Evolutionary conservation across 2,113 vertebrate genomes (phyloP).

Genomic region (Coryphaenoides rupestris): DNA sequence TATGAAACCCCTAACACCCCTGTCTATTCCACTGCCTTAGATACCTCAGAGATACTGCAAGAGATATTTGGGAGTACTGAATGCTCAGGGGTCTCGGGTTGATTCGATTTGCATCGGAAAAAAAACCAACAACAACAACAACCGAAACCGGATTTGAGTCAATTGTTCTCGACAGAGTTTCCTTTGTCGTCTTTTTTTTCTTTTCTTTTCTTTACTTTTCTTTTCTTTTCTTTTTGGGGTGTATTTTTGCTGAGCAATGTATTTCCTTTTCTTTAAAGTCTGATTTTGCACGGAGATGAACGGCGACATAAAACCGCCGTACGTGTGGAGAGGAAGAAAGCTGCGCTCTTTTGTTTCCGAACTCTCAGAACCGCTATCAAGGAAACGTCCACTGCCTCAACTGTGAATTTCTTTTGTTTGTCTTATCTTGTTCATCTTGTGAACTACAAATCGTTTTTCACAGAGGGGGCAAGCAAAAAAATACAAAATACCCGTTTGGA

Average conservation of each 20-base stretch:
- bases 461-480: no score
- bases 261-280: conserved; percentile 16
- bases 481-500: neutral
- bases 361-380: no score
- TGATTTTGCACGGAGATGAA: conserved; percentile 1
- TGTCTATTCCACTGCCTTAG: neutral
- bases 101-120: conserved; percentile 36
- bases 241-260: conserved; percentile 3
- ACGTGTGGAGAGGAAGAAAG: no score
- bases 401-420: no score
- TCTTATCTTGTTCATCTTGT: no score
- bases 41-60: conserved; percentile 6
- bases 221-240: neutral
- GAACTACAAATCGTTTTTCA: no score
- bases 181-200: neutral
- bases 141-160: conserved; percentile 6
- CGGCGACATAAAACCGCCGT: no score
- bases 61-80: conserved; percentile 4
- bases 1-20: neutral
- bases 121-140: no score
- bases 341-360: no score
- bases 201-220: conserved; percentile 6
- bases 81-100: conserved; percentile 4
- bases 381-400: no score
- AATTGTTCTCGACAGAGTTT: neutral